Percentiles rank a stretch among this genome's conserved stretches.
Evolutionary conservation across 2,888 invertebrate species (phyloP).

Genomic region (Crioceris asparagi): DNA sequence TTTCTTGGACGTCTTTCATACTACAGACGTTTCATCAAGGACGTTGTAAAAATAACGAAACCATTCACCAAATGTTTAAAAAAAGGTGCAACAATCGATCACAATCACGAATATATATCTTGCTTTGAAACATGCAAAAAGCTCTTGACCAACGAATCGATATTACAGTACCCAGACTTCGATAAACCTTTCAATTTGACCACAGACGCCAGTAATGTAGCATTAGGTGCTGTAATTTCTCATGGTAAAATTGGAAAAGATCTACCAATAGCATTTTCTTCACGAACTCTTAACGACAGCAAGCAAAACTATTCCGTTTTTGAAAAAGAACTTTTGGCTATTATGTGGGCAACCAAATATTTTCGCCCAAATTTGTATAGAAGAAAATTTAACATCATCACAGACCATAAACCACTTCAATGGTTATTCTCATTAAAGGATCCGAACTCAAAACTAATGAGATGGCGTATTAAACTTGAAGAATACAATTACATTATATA

Average conservation of each 20-base stretch:
- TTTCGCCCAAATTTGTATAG: conserved; percentile 15
- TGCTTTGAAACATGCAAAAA: conserved; percentile 7
- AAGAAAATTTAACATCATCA: conserved; percentile 10
- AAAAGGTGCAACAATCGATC: conserved; percentile 11
- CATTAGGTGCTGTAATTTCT: conserved; percentile 4
- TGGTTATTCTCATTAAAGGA: conserved; percentile 6
- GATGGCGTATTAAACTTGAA: conserved; percentile 10
- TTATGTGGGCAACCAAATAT: too few species aligned
- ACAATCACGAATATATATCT: conserved; percentile 5
- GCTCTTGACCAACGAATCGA: conserved; percentile 1
- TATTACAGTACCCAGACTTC: conserved; percentile 8
- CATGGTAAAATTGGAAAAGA: conserved; percentile 11
- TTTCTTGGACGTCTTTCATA: conserved; percentile 19
- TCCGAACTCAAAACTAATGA: conserved; percentile 8
- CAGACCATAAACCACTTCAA: conserved; percentile 11
- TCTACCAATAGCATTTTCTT: conserved; percentile 6
- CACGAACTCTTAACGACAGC: conserved; percentile 8
- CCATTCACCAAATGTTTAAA: conserved; percentile 15
- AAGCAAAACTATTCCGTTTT: conserved; percentile 9
- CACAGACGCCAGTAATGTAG: conserved; percentile 7
- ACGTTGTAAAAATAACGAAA: conserved; percentile 18
- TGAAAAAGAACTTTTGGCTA: conserved; percentile 10
- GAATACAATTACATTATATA: conserved; percentile 11
- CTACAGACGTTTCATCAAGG: conserved; percentile 16
- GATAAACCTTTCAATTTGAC: conserved; percentile 6